Conservation (phyloP, 2,113 vertebrate species). For the Ammodytes marinus region DNA sequence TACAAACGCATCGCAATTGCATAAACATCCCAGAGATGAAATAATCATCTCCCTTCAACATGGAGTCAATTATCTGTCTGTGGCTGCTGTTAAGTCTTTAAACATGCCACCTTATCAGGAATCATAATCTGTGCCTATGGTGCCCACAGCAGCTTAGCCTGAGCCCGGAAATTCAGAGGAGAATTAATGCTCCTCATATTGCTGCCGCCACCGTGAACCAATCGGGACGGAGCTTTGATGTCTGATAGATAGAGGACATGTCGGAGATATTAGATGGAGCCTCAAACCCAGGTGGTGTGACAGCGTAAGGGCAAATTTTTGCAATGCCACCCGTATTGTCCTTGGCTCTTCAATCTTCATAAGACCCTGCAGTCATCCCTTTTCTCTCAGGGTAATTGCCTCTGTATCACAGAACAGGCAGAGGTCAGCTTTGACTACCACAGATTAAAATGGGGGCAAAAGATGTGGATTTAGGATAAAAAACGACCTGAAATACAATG, state of each 20-base stretch:
- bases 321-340: constrained; percentile 34
- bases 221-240: constrained; percentile 23
- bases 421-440: constrained; percentile 1
- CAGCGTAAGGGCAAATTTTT: constrained; percentile 35
- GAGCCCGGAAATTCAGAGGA: constrained; percentile 50
- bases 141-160: constrained; percentile 38
- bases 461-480: constrained; percentile 24
- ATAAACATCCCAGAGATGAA: constrained; percentile 54
- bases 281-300: constrained; percentile 2
- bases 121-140: constrained; percentile 34
- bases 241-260: constrained; percentile 19
- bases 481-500: constrained; percentile 13
- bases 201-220: constrained; percentile 8
- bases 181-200: constrained; percentile 40
- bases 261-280: constrained; percentile 36
- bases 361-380: constrained; percentile 36
- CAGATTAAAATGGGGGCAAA: constrained; percentile 24
- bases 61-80: constrained; percentile 62
- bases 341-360: constrained; percentile 60
- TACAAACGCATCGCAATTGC: constrained; percentile 26
- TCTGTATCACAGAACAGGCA: constrained; percentile 12
- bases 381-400: constrained; percentile 46
- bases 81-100: constrained; percentile 48
- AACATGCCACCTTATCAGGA: constrained; percentile 43
- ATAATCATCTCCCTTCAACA: constrained; percentile 50